Evolutionary conservation across 1,140 invertebrate species (phyloP), one percentile per base, ranked within the genome.

Genomic region (Paraescarpia echinospica): DNA sequence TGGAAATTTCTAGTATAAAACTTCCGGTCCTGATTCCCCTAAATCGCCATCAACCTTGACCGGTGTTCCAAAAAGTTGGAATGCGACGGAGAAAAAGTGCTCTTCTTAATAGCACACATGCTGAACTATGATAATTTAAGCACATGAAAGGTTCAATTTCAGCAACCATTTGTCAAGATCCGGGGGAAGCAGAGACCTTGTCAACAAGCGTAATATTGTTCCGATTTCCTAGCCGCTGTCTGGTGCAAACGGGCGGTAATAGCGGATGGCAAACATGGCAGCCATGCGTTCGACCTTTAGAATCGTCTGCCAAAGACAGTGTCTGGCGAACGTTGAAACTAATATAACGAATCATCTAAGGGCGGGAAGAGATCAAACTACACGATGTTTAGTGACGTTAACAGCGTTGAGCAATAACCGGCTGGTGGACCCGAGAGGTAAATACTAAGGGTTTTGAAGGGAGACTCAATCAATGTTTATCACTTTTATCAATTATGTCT

Each of bases 181-280:
- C 14, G 27, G 59, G 9, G 48, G 59, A 77, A 77, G 22, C 59
- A 77, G 59, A 77, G 22, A 77, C 59, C 22, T 77, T 77, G 14
- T 77, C 8, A 77, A 27, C 59, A 77, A 18, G 9, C 59, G 59
- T 77, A 77, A 77, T 27, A 77, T 77, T 18, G 59, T 18, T 77
- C 41, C 18, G 59, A 77, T 77, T 77, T 77, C 59, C 59, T 77
- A 31, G 59, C 59, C 59, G 59, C 59, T 77, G 59, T 77, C 59
- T 77, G 59, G 59, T 77, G 59, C 59, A 77, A 77, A 18, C 59
- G 59, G 59, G 59, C 59, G 59, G 59, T 77, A 77, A 77, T 77
- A 77, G 59, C 59, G 59, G 59, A 77, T 77, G 59, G 59, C 59
- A 77, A 77, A 77, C 59, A 77, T 77, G 59, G 59, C 59, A 77